phyloP scores from a whole-genome alignment of 2,113 vertebrate species.

The Psilopogon haemacephalus region DNA sequence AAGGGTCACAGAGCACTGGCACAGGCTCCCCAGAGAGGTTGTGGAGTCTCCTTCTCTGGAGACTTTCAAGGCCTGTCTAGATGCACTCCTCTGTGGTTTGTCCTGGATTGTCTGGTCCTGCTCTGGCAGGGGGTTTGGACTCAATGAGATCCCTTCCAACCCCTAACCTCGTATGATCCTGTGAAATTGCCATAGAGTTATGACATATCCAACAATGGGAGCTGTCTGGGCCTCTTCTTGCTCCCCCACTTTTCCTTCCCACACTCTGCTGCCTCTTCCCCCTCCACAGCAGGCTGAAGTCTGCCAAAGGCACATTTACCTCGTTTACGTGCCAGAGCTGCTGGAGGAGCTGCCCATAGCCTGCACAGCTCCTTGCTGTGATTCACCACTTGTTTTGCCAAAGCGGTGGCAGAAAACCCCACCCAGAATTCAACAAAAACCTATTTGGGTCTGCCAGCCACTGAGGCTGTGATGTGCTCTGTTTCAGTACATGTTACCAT shows the following conservation, averaged over 20 bases:
- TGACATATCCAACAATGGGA: not conserved
- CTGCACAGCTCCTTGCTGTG: not conserved
- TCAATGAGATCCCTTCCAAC: too few species aligned
- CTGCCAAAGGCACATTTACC: not conserved
- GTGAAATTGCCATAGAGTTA: not conserved
- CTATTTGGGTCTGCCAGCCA: not conserved
- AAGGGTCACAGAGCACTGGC: too few species aligned
- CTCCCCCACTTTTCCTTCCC: not conserved
- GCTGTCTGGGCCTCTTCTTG: not conserved
- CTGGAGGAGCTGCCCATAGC: not conserved
- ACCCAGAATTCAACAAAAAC: too few species aligned
- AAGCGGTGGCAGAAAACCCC: not conserved
- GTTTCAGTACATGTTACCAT: conserved; percentile 82
- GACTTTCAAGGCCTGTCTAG: too few species aligned
- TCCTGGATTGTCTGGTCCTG: too few species aligned
- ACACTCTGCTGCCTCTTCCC: accelerated
- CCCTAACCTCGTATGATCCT: too few species aligned
- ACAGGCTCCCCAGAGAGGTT: too few species aligned
- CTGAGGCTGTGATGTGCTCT: conserved; percentile 48
- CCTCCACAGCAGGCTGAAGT: not conserved
- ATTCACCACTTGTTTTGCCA: conserved; percentile 41
- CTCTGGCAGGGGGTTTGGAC: too few species aligned
- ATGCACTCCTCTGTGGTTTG: too few species aligned
- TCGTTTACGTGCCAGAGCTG: not conserved
- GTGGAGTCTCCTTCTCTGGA: too few species aligned